Base-by-base conservation (phyloP, 2,888 invertebrate genomes). In the Tyria jacobaeae region DNA sequence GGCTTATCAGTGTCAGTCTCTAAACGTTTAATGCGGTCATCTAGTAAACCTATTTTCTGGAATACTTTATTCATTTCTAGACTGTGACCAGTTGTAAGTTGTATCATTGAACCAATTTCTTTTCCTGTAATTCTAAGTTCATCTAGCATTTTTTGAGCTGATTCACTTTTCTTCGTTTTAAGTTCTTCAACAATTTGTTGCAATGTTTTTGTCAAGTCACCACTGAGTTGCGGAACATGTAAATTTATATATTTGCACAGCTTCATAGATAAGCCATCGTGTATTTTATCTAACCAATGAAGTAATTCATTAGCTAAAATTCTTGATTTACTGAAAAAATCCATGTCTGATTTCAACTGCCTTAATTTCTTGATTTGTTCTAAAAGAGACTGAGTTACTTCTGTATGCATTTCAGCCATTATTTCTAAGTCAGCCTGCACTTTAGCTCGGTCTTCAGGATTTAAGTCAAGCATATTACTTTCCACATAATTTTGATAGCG, bases 331-430 rank as follows among this genome's bases (percentile, higher is more conserved):
- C 85, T 37, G 58, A 73, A 81, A 70, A 88, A 91, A 72, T 89
- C 88, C 17, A 77, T 73, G 24, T 84, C 78, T 63, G 78, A 74
- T 44, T 76, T 68, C 68, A 71, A 83, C 57, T 74, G 83, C 72
- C 82, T 83, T 41, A 89, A 88, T 68, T 85, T 88, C 74, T 84
- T 88, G 10, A 89, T 67, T 78, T 88, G 88, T 24, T 89, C 84
- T 48, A 82, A 67, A 58, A 93, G 84, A 39, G 62, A 50, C 60
- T 64, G 60, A 1, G 75, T 81, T 15, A 87, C 83, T 17, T 90
- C 88, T 71, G 82, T 84, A 60, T 94, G 89, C 94, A 94, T 94
- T 27, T 89, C 91, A 80, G 91, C 89, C 25, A 93, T 80, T 60
- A 94, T 89, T 87, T 93, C 94, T 53, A 90, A 67, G 52, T 94